These are phyloP conservation scores for Oryzias dopingdopingensis DNA, from an alignment of 2,797 vertebrate species.

Conservation along the genomic window DNA sequence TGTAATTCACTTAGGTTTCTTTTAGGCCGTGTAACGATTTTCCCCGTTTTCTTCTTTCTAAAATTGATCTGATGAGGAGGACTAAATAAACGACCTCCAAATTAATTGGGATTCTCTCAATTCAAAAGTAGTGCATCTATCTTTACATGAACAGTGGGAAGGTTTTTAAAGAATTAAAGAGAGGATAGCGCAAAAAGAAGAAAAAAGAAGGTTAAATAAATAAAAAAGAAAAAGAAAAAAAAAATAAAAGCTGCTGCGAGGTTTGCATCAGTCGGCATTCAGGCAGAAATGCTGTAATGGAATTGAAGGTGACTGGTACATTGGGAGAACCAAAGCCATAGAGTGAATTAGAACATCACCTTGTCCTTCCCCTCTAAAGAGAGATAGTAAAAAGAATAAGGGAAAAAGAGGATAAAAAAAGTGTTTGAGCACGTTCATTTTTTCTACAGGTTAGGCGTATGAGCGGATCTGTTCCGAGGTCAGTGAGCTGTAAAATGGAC, in stretches of 20 bases:
- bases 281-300: conserved; percentile 24
- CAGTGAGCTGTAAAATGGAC: conserved; percentile 61
- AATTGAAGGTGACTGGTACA: conserved; percentile 48
- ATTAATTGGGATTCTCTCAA: conserved; percentile 70
- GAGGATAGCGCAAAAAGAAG: conserved; percentile 13
- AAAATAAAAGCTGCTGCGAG: conserved; percentile 17
- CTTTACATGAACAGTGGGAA: conserved; percentile 44
- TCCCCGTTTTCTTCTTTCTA: conserved; percentile 60
- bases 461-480: conserved; percentile 39
- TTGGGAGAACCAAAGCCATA: conserved; percentile 30
- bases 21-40: conserved; percentile 73
- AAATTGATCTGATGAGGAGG: conserved; percentile 67
- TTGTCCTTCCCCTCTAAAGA: conserved; percentile 44
- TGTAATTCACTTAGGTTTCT: conserved; percentile 75
- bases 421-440: conserved; percentile 18
- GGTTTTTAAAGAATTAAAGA: conserved; percentile 53
- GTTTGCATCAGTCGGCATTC: conserved; percentile 24
- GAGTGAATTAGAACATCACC: conserved; percentile 49
- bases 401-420: conserved; percentile 4
- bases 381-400: conserved; percentile 25
- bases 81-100: conserved; percentile 73
- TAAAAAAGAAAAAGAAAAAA: not conserved
- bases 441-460: conserved; percentile 11
- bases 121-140: conserved; percentile 49
- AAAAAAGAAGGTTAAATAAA: not conserved